Conservation (phyloP, 2,888 invertebrate genomes). For the Drosophila nr. fundita region DNA sequence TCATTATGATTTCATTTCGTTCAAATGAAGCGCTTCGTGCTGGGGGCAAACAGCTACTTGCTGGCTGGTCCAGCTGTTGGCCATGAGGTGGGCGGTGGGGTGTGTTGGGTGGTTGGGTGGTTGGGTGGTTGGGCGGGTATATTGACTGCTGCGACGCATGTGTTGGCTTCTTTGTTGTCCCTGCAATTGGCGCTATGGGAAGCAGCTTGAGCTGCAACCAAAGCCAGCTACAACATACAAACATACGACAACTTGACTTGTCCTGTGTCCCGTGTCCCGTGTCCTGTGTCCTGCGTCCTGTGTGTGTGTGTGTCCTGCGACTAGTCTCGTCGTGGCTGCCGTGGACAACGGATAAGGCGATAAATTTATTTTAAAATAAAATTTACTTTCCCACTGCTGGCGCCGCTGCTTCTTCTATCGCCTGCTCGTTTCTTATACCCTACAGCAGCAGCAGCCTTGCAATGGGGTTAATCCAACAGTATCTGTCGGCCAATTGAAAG, state of each 20-base stretch:
- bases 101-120: neutral
- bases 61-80: slow-evolving; percentile 55
- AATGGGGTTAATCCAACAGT: slow-evolving; percentile 4
- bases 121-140: neutral
- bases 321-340: slow-evolving; percentile 58
- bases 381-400: slow-evolving; percentile 75
- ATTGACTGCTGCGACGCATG: slow-evolving; percentile 54
- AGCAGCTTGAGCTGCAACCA: slow-evolving; percentile 45
- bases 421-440: slow-evolving; percentile 42
- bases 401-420: slow-evolving; percentile 15
- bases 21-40: slow-evolving; percentile 77
- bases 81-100: neutral
- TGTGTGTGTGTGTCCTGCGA: slow-evolving; percentile 25
- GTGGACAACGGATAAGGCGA: slow-evolving; percentile 80
- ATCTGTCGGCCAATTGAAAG: neutral
- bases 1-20: slow-evolving; percentile 81
- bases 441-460: neutral
- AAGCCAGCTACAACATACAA: slow-evolving; percentile 30
- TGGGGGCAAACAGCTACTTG: slow-evolving; percentile 53
- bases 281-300: slow-evolving; percentile 8
- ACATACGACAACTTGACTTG: slow-evolving; percentile 40
- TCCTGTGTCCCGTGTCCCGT: slow-evolving; percentile 15
- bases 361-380: slow-evolving; percentile 81
- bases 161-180: slow-evolving; percentile 62
- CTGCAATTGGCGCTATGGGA: slow-evolving; percentile 71